Base-by-base conservation (phyloP, 2,888 invertebrate genomes). In the Eutolmus rufibarbis region DNA sequence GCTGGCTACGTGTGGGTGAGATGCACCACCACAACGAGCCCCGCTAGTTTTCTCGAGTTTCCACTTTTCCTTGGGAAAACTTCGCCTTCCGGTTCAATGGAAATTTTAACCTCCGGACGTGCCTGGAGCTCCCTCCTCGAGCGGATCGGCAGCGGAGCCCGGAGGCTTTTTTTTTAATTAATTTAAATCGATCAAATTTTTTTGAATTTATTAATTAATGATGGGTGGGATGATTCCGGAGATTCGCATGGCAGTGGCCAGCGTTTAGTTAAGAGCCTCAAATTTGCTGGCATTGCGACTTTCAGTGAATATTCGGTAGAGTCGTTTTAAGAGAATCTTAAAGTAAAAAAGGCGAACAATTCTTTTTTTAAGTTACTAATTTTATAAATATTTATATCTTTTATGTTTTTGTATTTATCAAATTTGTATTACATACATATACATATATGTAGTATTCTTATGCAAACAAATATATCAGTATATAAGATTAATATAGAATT, bases 101-200 rank as follows among this genome's bases (percentile, higher is more conserved):
- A 74, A 84, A 84, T 84, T 66, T 66, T n/a, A 81, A 56, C 28
- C 56, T 81, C 56, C 56, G 81, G 51, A 28, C 23, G 79, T 43
- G 79, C 31, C n/a, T 31, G 56, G 5, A 12, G 66, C 66, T 23
- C 76, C n/a, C 76, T 76, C 19, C 34, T 37, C 37, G 19, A 12
- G 66, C 23, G 40, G 76, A n/a, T 34, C 34, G 76, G 76, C 34
- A 37, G 34, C n/a, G 14, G 37, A n/a, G 76, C 40, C n/a, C n/a
- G 8, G 37, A 76, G 66, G 28, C 66, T 28, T 40, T 74, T 43
- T n/a, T 77, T 74, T 84, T 87, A 88, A 88, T 88, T 88, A 87
- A 88, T 88, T 88, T 88, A 88, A 88, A 88, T 88, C 86, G 88
- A 88, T 87, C 87, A 87, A 40, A 57, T 74, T 86, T 86, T 86